phyloP scores from a whole-genome alignment of 1,140 invertebrate species.

The Ganaspis sp. region DNA sequence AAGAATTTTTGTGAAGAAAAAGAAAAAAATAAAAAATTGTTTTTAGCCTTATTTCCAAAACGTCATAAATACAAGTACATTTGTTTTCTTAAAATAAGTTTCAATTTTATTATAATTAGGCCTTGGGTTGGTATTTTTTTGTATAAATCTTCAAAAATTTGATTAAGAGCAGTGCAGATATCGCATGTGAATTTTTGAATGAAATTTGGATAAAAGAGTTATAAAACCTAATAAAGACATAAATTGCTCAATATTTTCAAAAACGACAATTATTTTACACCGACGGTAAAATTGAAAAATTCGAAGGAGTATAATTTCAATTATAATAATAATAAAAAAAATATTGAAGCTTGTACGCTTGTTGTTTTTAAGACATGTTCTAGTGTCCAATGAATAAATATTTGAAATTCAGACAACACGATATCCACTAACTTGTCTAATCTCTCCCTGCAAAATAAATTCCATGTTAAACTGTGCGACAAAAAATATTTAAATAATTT shows the following conservation, averaged over 20 bases:
- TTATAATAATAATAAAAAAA: not conserved
- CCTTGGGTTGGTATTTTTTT: slow-evolving; percentile 51
- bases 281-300: not conserved
- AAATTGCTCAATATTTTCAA: not conserved
- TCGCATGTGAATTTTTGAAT: slow-evolving; percentile 71
- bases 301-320: not conserved
- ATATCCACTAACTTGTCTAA: slow-evolving; percentile 66
- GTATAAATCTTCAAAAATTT: slow-evolving; percentile 52
- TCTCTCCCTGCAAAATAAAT: slow-evolving; percentile 63
- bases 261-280: not conserved
- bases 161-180: slow-evolving; percentile 61
- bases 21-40: too few species aligned
- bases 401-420: slow-evolving; percentile 62
- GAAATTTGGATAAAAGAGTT: slow-evolving; percentile 70
- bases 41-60: too few species aligned
- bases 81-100: too few species aligned
- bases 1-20: too few species aligned
- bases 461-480: too few species aligned
- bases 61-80: too few species aligned
- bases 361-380: slow-evolving; percentile 71
- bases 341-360: not conserved
- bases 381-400: slow-evolving; percentile 70
- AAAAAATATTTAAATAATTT: not conserved
- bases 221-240: not conserved
- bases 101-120: too few species aligned